Conservation (phyloP, 2,888 invertebrate species). For the Empis stercorea region DNA sequence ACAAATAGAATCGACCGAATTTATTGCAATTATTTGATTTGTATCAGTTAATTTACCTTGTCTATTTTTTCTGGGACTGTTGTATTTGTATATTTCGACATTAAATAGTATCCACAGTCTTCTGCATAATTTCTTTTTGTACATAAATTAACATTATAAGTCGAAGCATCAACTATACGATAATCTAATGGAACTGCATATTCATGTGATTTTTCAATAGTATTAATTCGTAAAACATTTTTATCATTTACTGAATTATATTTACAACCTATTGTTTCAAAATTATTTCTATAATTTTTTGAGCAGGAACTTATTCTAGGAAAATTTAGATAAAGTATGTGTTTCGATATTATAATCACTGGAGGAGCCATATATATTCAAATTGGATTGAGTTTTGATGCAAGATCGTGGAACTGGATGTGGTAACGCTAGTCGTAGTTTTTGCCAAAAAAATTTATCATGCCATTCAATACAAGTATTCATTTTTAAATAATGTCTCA, state of each 20-base stretch:
- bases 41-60: neutral
- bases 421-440: conserved; percentile 82
- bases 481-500: conserved; percentile 77
- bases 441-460: conserved; percentile 94
- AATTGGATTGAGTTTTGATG: conserved; percentile 37
- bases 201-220: conserved; percentile 19
- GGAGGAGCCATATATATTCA: conserved; percentile 59
- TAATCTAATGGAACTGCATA: conserved; percentile 34
- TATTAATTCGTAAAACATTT: conserved; percentile 7
- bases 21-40: neutral
- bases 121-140: neutral
- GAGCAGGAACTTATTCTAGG: conserved; percentile 26
- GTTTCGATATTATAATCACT: conserved; percentile 17
- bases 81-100: neutral
- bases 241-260: conserved; percentile 6
- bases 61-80: neutral
- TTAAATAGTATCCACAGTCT: neutral
- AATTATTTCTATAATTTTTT: conserved; percentile 10
- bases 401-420: conserved; percentile 27
- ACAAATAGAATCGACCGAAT: neutral
- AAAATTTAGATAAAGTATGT: conserved; percentile 22
- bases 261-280: conserved; percentile 7
- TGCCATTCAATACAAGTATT: conserved; percentile 89
- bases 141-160: neutral
- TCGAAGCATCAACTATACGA: conserved; percentile 15